phyloP scores from a whole-genome alignment of 1,140 invertebrate species.

The Drosophila tropicalis region DNA sequence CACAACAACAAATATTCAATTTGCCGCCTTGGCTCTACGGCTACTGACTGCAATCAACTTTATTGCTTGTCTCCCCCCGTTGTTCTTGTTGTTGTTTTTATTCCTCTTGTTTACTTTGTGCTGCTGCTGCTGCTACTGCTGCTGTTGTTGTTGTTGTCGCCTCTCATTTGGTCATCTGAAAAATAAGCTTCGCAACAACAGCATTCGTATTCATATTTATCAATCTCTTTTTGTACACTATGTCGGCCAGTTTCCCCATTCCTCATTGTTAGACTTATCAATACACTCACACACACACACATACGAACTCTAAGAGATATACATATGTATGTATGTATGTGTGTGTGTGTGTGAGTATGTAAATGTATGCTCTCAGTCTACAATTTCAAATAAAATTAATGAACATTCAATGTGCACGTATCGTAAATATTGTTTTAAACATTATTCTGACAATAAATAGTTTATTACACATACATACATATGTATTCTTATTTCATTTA shows the following conservation, averaged over 20 bases:
- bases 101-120: conserved; percentile 51
- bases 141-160: neutral
- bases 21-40: conserved; percentile 36
- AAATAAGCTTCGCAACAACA: conserved; percentile 50
- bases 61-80: conserved; percentile 50
- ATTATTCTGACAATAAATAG: neutral
- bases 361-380: conserved; percentile 9
- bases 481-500: neutral
- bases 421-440: conserved; percentile 9
- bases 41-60: conserved; percentile 68
- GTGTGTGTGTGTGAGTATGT: neutral
- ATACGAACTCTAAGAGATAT: neutral
- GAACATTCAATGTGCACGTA: conserved; percentile 19
- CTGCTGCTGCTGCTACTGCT: conserved; percentile 12
- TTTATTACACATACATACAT: neutral
- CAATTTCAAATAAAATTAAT: conserved; percentile 30
- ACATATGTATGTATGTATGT: too few relatives aligned
- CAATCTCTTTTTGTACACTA: conserved; percentile 54
- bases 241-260: conserved; percentile 26
- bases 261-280: conserved; percentile 44
- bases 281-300: neutral
- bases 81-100: conserved; percentile 34
- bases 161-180: conserved; percentile 61
- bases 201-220: conserved; percentile 51
- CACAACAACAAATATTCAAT: conserved; percentile 59